phyloP scores from a whole-genome alignment of 1,140 invertebrate genomes.

The Micrasema minimum region DNA sequence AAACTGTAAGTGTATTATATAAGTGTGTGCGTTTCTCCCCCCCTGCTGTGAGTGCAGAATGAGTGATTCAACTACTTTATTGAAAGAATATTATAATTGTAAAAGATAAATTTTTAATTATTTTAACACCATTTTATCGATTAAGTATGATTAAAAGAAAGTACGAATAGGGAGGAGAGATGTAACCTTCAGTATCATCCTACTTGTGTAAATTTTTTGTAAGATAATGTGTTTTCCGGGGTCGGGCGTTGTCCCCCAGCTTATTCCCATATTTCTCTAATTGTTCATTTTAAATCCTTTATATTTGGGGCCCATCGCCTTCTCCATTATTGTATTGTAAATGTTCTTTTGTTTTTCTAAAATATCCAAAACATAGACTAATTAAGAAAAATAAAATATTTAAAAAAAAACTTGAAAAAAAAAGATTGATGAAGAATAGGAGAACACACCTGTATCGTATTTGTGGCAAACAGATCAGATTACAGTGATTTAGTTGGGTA shows the following conservation, averaged over 20 bases:
- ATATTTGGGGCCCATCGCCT: slow-evolving; percentile 41
- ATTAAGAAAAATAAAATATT: slow-evolving; percentile 61
- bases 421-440: slow-evolving; percentile 49
- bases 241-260: slow-evolving; percentile 19
- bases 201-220: slow-evolving; percentile 53
- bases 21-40: slow-evolving; percentile 52
- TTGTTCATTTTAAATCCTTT: slow-evolving; percentile 49
- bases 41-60: slow-evolving; percentile 47
- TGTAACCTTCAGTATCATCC: slow-evolving; percentile 38
- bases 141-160: slow-evolving; percentile 51
- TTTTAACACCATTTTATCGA: slow-evolving; percentile 54
- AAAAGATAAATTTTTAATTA: slow-evolving; percentile 55
- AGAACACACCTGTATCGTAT: slow-evolving; percentile 39
- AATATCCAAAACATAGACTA: slow-evolving; percentile 59
- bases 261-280: slow-evolving; percentile 50
- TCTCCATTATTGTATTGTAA: slow-evolving; percentile 52
- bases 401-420: slow-evolving; percentile 52
- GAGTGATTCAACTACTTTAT: slow-evolving; percentile 53
- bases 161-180: slow-evolving; percentile 50
- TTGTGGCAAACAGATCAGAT: slow-evolving; percentile 19
- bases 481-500: slow-evolving; percentile 52
- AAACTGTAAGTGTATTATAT: slow-evolving; percentile 54
- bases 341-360: slow-evolving; percentile 54
- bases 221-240: slow-evolving; percentile 49
- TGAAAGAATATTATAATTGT: slow-evolving; percentile 53